Evolutionary conservation across 1,140 invertebrate species (phyloP), one percentile per base, ranked within the genome.

Genomic region (Sipha flava): DNA sequence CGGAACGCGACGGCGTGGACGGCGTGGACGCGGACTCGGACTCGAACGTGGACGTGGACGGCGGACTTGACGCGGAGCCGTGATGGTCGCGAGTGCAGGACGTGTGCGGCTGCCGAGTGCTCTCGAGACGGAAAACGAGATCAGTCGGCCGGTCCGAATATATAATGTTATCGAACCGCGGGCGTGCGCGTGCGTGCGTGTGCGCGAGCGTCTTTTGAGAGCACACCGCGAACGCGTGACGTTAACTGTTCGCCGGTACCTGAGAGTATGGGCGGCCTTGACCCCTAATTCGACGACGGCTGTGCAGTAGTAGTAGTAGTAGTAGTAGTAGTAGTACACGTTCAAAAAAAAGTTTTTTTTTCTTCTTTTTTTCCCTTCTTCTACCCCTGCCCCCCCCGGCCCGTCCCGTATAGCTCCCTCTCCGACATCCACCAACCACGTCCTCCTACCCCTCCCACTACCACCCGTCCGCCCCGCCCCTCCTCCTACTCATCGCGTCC

Each of bases 221-320:
- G 54, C 73, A 77, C 40, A 10, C 40, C 40, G 59, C 66, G 40
- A 70, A 70, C 66, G 66, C 66, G 37, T 66, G 62, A 75, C 29
- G 37, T 77, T 57, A 77, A 77, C 73, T 59, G 73, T 77, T 77
- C 52, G 73, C 73, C 52, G 73, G 73, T 77, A 77, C 43, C 49
- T 23, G 21, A 37, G 16, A 18, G 52, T 43, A 37, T 21, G 73
- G 31, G 52, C 73, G 73, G 73, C 73, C 73, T 77, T 77, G 73
- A 77, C 73, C 73, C 73, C 52, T 77, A 77, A 77, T 37, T 43
- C 73, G 31, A 75, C 21, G 16, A 16, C 18, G 16, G 54, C 21
- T 40, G 4, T 40, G 37, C 37, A n/a, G n/a, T n/a, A n/a, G n/a
- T n/a, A n/a, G n/a, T n/a, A n/a, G n/a, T n/a, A n/a, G n/a, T 66